Base-by-base conservation (phyloP, 1,140 invertebrate genomes). In the Dufourea novaeangliae region DNA sequence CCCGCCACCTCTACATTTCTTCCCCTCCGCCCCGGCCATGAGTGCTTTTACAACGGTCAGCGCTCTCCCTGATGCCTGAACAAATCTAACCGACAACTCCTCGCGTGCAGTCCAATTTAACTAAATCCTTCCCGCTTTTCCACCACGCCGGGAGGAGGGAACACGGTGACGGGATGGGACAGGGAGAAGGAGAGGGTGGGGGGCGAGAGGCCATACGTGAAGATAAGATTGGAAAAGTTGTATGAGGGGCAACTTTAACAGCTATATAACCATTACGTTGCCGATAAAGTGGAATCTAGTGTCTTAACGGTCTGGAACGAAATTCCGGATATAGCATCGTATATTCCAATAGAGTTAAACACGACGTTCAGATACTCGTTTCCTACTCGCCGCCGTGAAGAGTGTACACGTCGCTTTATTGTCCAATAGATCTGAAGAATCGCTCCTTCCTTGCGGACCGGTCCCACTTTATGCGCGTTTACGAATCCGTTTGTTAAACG, bases 211-310 rank as follows among this genome's bases (percentile, higher is more conserved):
- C 87, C 84, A 85, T 87, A 87, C 83, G 80, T 80, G 87, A 88
- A 92, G 93, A 93, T 93, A 92, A 93, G 92, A 93, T 93, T 93
- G 92, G 92, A 93, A 93, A 93, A 93, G 92, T 93, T 93, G 92
- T 91, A 92, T 86, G 88, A 92, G 90, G 91, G 89, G 88, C 88
- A 89, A 91, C 84, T 90, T 91, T 92, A 92, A 92, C 92, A 91
- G 92, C 92, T 92, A 92, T 92, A 92, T 91, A 89, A 90, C 92
- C 88, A 92, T 93, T 93, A 93, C 91, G 86, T 79, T 89, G 87
- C 87, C 89, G 87, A 91, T 91, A 91, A 91, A 92, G 89, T 90
- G 88, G 91, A 91, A 91, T 92, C 90, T 90, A 91, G 90, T 90
- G 90, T 88, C 90, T 91, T 90, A 91, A 91, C 89, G 88, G 87